phyloP scores from a whole-genome alignment of 2,113 vertebrate species.

The Daphoenositta chrysoptera region DNA sequence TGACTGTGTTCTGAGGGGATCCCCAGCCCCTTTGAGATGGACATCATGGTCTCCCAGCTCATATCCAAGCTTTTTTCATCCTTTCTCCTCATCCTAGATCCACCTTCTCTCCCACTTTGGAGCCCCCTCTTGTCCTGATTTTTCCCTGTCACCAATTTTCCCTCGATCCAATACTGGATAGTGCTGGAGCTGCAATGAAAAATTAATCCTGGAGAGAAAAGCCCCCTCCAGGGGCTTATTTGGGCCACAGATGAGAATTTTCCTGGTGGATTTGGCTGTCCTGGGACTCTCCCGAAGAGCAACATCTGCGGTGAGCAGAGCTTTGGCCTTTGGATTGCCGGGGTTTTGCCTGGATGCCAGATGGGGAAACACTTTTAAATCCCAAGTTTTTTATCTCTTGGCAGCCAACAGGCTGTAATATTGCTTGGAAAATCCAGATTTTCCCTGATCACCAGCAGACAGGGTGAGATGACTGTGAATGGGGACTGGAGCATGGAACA shows the following conservation, averaged over 20 bases:
- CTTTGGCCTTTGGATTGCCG: background rate
- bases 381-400: too few relatives aligned
- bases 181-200: background rate
- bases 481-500: background rate
- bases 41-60: fast-evolving
- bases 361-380: background rate
- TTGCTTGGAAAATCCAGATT: background rate
- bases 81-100: background rate
- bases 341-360: background rate
- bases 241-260: background rate
- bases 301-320: background rate
- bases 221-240: background rate
- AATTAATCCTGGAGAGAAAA: background rate
- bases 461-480: background rate
- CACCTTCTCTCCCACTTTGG: fast-evolving
- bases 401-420: background rate
- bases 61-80: fast-evolving
- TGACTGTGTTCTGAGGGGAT: fast-evolving
- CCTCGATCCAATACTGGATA: background rate
- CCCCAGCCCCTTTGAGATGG: background rate
- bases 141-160: fast-evolving
- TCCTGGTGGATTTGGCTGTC: background rate
- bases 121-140: fast-evolving
- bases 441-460: background rate
- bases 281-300: background rate